Base-by-base conservation (phyloP, 2,113 vertebrate species). In the Phasianus colchicus region DNA sequence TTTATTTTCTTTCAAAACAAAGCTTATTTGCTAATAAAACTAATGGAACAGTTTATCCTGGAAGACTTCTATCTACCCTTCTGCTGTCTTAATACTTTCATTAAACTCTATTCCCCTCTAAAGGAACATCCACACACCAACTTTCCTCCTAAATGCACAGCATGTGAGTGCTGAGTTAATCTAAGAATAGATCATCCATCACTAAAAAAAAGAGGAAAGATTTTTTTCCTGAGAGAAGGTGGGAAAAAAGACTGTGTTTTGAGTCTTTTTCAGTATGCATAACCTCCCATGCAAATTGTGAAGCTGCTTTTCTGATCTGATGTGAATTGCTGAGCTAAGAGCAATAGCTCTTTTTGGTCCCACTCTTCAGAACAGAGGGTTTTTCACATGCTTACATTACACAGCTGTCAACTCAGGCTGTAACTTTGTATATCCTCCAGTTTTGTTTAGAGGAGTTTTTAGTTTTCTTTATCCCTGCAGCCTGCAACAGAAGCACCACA, bases 11-110 rank as follows among this genome's bases (percentile, higher is more conserved):
- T 96, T 96, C 45, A 93, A 90, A 95, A 96, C 66, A 94, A 10
- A 20, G 70, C 95, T 96, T 96, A 83, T 96, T 95, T 91, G 93
- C 95, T 96, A 98, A 97, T 98, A 98, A 98, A 98, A 89, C 52
- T n/a, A 88, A 96, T 94, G 77, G 75, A 95, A 95, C 86, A 36
- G 54, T 97, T 95, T 94, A 74, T 95, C 91, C 66, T 88, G 50
- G 84, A 76, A 65, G 52, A 79, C 14, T 83, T 61, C 40, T 86
- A 58, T 84, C 57, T 81, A 30, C 6, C 27, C 13, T 71, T 83
- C 71, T 90, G n/a, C 74, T 40, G 15, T 70, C 67, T 66, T 45
- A 70, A 30, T 24, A 36, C 54, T 76, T 66, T 30, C 6, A 18
- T 76, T 72, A 18, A 42, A 42, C 10, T 85, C 40, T 90, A 54